phyloP scores from a whole-genome alignment of 2,797 vertebrate species.

The Dallia pectoralis region DNA sequence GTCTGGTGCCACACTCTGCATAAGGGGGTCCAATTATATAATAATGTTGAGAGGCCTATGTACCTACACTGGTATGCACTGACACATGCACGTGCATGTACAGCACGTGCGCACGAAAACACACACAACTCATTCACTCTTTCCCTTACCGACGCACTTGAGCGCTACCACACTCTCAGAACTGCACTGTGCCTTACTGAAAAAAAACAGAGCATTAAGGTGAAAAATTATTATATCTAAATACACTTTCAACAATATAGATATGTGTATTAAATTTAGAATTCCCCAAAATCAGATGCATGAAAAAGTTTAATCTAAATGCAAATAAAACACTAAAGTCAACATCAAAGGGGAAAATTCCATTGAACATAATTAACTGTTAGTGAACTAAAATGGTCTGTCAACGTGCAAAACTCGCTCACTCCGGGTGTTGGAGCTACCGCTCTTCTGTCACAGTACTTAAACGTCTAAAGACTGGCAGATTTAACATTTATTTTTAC shows the following conservation, averaged over 20 bases:
- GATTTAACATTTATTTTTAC: background rate
- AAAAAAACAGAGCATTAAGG: conserved; percentile 14
- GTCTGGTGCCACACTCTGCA: conserved; percentile 83
- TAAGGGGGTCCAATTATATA: background rate
- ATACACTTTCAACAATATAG: background rate
- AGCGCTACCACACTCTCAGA: conserved; percentile 84
- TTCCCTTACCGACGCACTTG: conserved; percentile 78
- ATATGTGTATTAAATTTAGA: too few species aligned
- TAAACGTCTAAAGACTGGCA: background rate
- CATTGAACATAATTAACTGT: too few species aligned
- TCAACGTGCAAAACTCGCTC: too few species aligned
- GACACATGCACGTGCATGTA: conserved; percentile 16
- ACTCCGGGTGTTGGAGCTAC: background rate
- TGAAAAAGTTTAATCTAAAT: too few species aligned
- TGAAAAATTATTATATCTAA: background rate
- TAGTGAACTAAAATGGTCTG: too few species aligned
- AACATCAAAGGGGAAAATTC: too few species aligned
- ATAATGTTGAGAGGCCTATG: background rate
- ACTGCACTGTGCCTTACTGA: conserved; percentile 79
- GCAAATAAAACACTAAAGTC: too few species aligned
- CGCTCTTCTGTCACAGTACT: background rate
- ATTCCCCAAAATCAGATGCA: too few species aligned
- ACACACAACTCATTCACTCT: background rate
- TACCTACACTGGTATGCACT: background rate
- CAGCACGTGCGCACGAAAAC: background rate